Evolutionary conservation across 2,797 vertebrate genomes (phyloP), one percentile per base, ranked within the genome.

Genomic region (Microtus obscurus): DNA sequence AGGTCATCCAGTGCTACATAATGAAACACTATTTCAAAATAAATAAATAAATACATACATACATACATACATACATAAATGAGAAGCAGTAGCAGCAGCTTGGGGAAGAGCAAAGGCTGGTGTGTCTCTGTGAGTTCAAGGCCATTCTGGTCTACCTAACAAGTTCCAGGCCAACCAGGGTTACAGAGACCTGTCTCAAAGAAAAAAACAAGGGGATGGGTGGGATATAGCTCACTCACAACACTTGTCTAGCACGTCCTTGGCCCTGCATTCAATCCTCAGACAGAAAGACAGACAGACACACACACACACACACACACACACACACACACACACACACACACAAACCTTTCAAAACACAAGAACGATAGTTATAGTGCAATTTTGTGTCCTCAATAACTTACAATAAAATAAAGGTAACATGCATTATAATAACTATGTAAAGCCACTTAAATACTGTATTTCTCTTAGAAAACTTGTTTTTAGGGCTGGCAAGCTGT

Each of bases 401-500:
- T 83, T 83, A 53, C 31, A 69, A 86, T 86, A 34, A 69, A 71
- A 69, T 51, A n/a, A 37, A 27, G 12, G 21, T 14, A 69, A 71
- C 29, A 9, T 31, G 59, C 37, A 83, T 40, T 83, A 63, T 43
- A 82, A 63, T 43, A 82, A 63, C 59, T 43, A 65, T 34, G 6
- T 63, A 45, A 83, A 63, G 40, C 59, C 59, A 83, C 81, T 83
- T 83, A 65, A 34, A 85, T 40, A 81, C 6, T 4, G 34, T 61
- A 27, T 7, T 43, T 73, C 81, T 63, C 90, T 87, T 69, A 94
- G 19, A 87, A 92, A 93, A 85, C 77, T 79, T 91, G 37, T 61
- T 59, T 81, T 81, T 81, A 59, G 53, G 12, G 14, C 51, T 59
- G 78, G 21, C 78, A 37, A 81, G 53, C 2, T 40, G 13, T 40